Evolutionary conservation across 2,888 invertebrate species (phyloP).

Genomic region (Graphium colonna): DNA sequence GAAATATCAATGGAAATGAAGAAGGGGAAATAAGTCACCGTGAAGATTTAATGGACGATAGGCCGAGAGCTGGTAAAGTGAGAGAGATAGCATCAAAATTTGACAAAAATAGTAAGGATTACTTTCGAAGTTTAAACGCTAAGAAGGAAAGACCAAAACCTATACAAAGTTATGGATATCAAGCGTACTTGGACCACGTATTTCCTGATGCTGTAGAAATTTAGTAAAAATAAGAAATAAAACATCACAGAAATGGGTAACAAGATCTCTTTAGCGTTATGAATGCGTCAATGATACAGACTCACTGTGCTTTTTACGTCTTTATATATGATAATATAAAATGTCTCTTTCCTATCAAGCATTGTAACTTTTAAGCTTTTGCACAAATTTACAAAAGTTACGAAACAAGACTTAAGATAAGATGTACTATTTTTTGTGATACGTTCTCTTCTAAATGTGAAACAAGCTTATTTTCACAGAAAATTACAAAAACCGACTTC

Average conservation of each 20-base stretch:
- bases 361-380: conserved; percentile 6
- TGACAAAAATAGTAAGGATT: conserved; percentile 54
- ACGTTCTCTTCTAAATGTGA: neutral
- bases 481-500: no score
- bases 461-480: no score
- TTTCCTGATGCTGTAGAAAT: conserved; percentile 79
- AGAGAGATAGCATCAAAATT: conserved; percentile 70
- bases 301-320: conserved; percentile 3
- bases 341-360: conserved; percentile 16
- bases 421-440: conserved; percentile 17
- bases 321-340: conserved; percentile 10
- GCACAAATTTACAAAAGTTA: conserved; percentile 14
- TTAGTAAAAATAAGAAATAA: conserved; percentile 33
- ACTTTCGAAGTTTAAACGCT: conserved; percentile 40
- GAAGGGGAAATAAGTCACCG: conserved; percentile 30
- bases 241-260: conserved; percentile 31
- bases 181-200: conserved; percentile 81
- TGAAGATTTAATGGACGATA: conserved; percentile 34
- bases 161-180: conserved; percentile 78
- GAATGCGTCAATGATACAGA: conserved; percentile 24
- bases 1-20: conserved; percentile 42
- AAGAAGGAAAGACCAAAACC: conserved; percentile 78
- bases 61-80: conserved; percentile 65
- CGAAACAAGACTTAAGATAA: neutral
- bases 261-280: conserved; percentile 38